Percentiles rank a stretch among this genome's conserved stretches.
phyloP scores from a whole-genome alignment of 1,140 invertebrate genomes.

The Cydia strobilella region DNA sequence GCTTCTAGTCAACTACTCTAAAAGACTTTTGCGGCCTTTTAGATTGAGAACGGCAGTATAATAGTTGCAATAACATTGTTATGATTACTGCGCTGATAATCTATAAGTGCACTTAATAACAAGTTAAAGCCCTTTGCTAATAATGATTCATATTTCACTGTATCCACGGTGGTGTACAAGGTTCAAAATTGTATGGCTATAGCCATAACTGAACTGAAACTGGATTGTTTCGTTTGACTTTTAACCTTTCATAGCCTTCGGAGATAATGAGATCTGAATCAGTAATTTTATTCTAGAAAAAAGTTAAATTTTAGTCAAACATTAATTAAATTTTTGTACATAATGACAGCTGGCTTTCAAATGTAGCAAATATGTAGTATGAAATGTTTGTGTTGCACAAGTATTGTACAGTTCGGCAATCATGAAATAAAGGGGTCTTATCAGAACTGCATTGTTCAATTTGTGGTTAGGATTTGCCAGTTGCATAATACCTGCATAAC shows the following conservation, averaged over 20 bases:
- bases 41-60: not conserved
- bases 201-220: not conserved
- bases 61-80: not conserved
- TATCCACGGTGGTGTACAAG: not conserved
- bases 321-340: not conserved
- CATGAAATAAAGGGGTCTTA: constrained; percentile 1
- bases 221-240: not conserved
- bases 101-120: constrained; percentile 3
- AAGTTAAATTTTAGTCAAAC: not conserved
- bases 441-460: not conserved
- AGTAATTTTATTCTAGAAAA: not conserved
- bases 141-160: not conserved
- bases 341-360: not conserved
- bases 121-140: not conserved
- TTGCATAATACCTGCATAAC: constrained; percentile 26
- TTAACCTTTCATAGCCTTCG: not conserved
- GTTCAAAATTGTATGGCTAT: not conserved
- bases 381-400: not conserved
- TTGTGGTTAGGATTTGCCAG: constrained; percentile 21
- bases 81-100: not conserved
- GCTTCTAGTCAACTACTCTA: too few species aligned
- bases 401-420: not conserved
- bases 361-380: not conserved
- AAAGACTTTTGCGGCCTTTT: too few species aligned
- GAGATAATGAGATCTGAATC: not conserved